A percentile compares a stretch with the other conserved stretches of the same genome.
phyloP scores from a whole-genome alignment of 2,113 vertebrate genomes.

The Misgurnus mizolepis region DNA sequence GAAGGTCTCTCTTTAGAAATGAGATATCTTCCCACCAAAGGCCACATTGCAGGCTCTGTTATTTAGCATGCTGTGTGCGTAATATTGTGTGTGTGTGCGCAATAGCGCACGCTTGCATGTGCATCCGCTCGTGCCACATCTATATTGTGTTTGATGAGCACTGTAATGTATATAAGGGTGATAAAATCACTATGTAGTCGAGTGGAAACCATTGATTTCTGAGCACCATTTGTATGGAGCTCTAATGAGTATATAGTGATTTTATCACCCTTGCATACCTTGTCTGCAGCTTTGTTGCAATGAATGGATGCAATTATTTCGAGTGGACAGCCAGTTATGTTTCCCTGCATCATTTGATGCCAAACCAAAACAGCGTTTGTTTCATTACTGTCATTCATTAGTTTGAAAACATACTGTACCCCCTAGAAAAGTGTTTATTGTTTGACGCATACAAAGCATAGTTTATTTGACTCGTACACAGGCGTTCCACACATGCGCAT shows the following conservation, averaged over 20 bases:
- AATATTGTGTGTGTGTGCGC: constrained; percentile 54
- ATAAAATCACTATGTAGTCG: constrained; percentile 7
- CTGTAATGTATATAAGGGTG: constrained; percentile 19
- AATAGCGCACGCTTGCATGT: constrained; percentile 26
- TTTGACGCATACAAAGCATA: no score
- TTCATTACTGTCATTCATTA: constrained; percentile 4
- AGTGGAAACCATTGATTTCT: neutral
- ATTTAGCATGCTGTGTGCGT: constrained; percentile 81
- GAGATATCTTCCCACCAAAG: constrained; percentile 97
- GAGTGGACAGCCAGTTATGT: neutral
- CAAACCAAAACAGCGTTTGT: neutral
- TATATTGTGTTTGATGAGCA: constrained; percentile 6
- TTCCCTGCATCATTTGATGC: constrained; percentile 12
- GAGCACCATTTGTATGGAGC: neutral
- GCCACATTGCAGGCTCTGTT: constrained; percentile 95
- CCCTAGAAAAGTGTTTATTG: neutral
- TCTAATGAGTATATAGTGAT: no score
- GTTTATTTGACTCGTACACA: no score
- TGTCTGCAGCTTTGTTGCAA: no score
- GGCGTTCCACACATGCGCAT: no score
- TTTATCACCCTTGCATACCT: no score
- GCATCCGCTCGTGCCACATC: constrained; percentile 29
- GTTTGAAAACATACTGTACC: neutral
- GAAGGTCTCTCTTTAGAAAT: constrained; percentile 98
- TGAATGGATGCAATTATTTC: constrained; percentile 9